Conservation (phyloP, 2,113 vertebrate species). For the Sapajus apella region DNA sequence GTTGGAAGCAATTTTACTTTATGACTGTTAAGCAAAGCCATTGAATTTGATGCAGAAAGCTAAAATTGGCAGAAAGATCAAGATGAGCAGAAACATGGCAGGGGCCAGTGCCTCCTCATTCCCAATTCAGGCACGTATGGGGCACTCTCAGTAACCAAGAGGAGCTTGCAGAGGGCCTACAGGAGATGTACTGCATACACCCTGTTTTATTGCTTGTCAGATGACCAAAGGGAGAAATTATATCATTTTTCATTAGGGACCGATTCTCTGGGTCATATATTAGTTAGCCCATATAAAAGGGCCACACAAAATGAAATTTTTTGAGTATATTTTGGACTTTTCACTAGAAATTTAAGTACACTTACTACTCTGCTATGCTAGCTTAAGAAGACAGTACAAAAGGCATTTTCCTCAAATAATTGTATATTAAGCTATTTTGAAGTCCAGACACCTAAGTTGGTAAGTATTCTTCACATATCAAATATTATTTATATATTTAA, state of each 20-base stretch:
- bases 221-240: neutral
- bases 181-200: neutral
- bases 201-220: conserved; percentile 20
- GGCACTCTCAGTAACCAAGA: too few relatives aligned
- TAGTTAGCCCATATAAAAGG: neutral
- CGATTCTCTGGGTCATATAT: neutral
- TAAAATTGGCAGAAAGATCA: neutral
- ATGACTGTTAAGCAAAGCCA: neutral
- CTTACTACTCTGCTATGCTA: neutral
- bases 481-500: neutral
- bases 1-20: neutral
- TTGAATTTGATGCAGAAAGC: neutral
- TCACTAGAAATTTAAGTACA: neutral
- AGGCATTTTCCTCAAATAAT: neutral
- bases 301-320: conserved; percentile 15
- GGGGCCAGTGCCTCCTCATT: neutral
- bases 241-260: neutral
- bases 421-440: neutral
- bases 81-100: neutral
- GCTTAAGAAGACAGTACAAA: neutral
- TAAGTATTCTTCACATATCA: neutral
- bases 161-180: neutral
- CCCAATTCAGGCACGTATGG: fast-evolving
- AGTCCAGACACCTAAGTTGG: neutral
- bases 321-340: neutral